Evolutionary conservation across 1,140 invertebrate species (phyloP).

Genomic region (Pogonus chalceus): DNA sequence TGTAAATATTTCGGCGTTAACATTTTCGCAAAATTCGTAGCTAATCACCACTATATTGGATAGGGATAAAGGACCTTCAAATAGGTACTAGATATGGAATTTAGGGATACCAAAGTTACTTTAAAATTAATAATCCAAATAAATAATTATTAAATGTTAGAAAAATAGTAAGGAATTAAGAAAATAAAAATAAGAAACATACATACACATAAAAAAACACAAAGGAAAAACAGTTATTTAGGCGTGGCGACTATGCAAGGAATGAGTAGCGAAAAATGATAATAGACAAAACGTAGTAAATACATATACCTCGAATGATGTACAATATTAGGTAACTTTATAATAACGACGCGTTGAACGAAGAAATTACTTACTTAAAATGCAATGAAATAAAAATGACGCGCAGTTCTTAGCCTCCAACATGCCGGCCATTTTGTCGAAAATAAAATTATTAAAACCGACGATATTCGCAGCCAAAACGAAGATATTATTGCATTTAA

Average conservation of each 20-base stretch:
- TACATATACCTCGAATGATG: neutral
- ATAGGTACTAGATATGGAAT: no score
- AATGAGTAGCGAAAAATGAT: neutral
- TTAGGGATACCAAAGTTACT: no score
- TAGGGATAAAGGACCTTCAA: no score
- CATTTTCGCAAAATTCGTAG: neutral
- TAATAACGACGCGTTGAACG: neutral
- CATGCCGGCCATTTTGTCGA: constrained; percentile 1
- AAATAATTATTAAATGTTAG: no score
- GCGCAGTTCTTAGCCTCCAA: constrained; percentile 4
- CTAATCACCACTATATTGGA: neutral
- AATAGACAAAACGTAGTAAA: neutral
- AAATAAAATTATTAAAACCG: constrained; percentile 5
- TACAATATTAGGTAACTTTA: neutral
- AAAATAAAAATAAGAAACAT: no score
- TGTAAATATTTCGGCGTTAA: neutral
- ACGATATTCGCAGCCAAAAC: constrained; percentile 33
- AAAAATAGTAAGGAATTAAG: no score
- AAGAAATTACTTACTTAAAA: neutral
- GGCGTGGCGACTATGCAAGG: neutral
- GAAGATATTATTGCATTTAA: constrained; percentile 20
- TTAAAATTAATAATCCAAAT: no score
- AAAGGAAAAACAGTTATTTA: no score
- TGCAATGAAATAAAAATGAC: constrained; percentile 4
- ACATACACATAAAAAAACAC: no score